Evolutionary conservation across 2,888 invertebrate species (phyloP).

Genomic region (Dascillus cervinus): DNA sequence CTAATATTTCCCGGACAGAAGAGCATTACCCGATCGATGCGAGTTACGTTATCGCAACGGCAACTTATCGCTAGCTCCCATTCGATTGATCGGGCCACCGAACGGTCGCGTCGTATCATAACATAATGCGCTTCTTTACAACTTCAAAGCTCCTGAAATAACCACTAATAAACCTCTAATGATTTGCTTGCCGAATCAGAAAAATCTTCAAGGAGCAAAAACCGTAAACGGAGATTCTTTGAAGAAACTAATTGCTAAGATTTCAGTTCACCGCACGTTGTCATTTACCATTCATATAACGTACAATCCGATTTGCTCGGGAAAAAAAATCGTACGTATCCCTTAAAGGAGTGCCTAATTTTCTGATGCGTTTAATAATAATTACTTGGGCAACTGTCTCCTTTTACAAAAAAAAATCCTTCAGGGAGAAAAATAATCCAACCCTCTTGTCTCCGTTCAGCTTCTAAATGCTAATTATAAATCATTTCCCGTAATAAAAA

Average conservation of each 20-base stretch:
- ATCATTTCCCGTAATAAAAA: too few relatives aligned
- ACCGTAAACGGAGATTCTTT: constrained; percentile 39
- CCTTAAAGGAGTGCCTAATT: constrained; percentile 37
- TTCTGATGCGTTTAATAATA: constrained; percentile 35
- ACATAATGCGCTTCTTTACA: constrained; percentile 29
- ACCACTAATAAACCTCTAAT: constrained; percentile 44
- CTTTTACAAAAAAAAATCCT: too few relatives aligned
- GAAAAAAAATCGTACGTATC: constrained; percentile 32
- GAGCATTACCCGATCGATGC: constrained; percentile 26
- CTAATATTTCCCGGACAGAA: constrained; percentile 36
- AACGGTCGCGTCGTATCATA: constrained; percentile 16
- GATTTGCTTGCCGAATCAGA: constrained; percentile 38
- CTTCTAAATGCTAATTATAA: too few relatives aligned
- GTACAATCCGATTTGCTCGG: constrained; percentile 37
- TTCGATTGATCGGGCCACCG: constrained; percentile 9
- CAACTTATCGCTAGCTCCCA: constrained; percentile 11
- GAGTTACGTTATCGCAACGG: constrained; percentile 16
- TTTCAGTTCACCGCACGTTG: constrained; percentile 41
- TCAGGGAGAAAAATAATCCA: too few relatives aligned
- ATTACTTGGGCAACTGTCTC: too few relatives aligned
- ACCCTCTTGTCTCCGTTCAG: too few relatives aligned
- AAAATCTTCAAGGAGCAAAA: constrained; percentile 37
- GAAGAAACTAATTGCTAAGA: constrained; percentile 43
- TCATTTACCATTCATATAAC: constrained; percentile 34
- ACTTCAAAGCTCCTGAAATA: constrained; percentile 37